Evolutionary conservation across 2,113 vertebrate species (phyloP), one percentile per base, ranked within the genome.

Genomic region (Turdus rufiventris): DNA sequence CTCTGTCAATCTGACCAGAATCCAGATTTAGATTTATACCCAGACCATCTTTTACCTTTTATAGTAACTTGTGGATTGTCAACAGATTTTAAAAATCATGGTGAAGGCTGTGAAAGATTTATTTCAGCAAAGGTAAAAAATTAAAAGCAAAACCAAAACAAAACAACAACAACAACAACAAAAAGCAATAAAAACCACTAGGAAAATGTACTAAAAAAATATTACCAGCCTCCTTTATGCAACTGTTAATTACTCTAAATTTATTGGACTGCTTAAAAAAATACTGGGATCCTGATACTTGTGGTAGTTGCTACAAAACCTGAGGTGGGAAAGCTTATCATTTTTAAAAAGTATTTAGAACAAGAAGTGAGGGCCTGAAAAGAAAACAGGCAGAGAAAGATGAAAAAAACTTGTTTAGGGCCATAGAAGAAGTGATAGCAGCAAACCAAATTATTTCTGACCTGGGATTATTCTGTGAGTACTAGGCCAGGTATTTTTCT

Each of bases 131-230:
- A 89, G 12, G 4, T 43, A 71, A 89, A 75, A 81, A 29, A 12
- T 14, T 13, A 5, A n/a, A n/a, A n/a, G n/a, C n/a, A n/a, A n/a
- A n/a, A n/a, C n/a, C n/a, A n/a, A n/a, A n/a, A n/a, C n/a, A n/a
- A n/a, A n/a, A n/a, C n/a, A n/a, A n/a, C n/a, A n/a, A n/a, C n/a
- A n/a, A n/a, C n/a, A n/a, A n/a, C n/a, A n/a, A n/a, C n/a, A n/a
- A 14, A 82, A 79, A 42, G 1, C 3, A 7, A 3, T n/a, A n/a
- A n/a, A 1, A n/a, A 19, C 1, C 4, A 9, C 5, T 66, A 42
- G 29, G 21, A 80, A 18, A 36, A 73, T 56, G 9, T 21, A 51
- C 25, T 60, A 6, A 75, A 56, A 62, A 53, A 67, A 51, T 13
- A 21, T 56, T 58, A 47, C 3, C 6, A 15, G 13, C 60, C 16